phyloP scores from a whole-genome alignment of 2,113 vertebrate genomes.

The Brachionichthys hirsutus region DNA sequence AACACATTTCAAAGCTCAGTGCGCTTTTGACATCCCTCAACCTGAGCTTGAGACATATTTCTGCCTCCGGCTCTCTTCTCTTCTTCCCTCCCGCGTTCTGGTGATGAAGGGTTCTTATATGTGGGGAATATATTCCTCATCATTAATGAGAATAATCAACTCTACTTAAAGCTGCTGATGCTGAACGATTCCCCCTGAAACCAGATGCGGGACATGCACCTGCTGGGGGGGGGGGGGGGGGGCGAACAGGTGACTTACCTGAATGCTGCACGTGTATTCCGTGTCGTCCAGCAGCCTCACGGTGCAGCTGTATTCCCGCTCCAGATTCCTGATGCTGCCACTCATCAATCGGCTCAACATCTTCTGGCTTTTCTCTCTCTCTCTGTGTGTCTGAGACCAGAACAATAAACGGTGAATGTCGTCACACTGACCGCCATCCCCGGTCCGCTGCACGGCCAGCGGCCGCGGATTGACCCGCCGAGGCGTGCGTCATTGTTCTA shows the following conservation, averaged over 20 bases:
- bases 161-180: background rate
- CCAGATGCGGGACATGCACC: conserved; percentile 39
- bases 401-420: conserved; percentile 78
- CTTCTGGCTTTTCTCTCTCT: conserved; percentile 82
- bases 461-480: conserved; percentile 49
- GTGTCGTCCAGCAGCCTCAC: conserved; percentile 95
- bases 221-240: background rate
- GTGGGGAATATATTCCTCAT: background rate
- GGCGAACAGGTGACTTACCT: conserved; percentile 81
- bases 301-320: conserved; percentile 93
- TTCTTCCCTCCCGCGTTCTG: background rate
- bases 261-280: conserved; percentile 95
- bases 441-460: conserved; percentile 50
- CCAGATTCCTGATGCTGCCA: conserved; percentile 95
- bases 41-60: conserved; percentile 12
- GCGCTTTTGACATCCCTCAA: conserved; percentile 8
- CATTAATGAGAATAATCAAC: background rate
- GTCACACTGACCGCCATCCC: conserved; percentile 73
- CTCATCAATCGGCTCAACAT: conserved; percentile 97
- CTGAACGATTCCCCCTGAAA: background rate
- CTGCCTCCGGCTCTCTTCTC: conserved; percentile 16
- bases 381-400: conserved; percentile 72
- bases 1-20: background rate
- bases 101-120: conserved; percentile 10
- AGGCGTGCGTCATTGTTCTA: conserved; percentile 66